phyloP scores from a whole-genome alignment of 2,797 vertebrate genomes.

The Urocyon cinereoargenteus region DNA sequence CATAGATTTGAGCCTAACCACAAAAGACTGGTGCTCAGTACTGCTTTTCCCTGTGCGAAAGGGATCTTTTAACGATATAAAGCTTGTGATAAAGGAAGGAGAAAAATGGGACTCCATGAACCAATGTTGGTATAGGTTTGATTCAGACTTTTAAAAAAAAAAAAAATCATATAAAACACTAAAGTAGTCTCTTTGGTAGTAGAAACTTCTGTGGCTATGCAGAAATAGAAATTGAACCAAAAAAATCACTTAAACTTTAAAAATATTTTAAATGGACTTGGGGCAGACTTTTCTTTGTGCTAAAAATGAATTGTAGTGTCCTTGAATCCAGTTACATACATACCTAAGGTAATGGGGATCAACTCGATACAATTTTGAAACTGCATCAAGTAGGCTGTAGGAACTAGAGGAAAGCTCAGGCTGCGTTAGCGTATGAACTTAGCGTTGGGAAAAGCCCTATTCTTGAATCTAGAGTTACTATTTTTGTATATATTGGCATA shows the following conservation, averaged over 20 bases:
- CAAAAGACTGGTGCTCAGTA: slow-evolving; percentile 74
- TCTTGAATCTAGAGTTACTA: slow-evolving; percentile 85
- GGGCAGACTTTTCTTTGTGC: slow-evolving; percentile 74
- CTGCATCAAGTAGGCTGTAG: slow-evolving; percentile 78
- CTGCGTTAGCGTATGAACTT: slow-evolving; percentile 83
- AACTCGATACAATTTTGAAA: slow-evolving; percentile 71
- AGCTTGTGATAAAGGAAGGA: slow-evolving; percentile 67
- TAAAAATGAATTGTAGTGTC: slow-evolving; percentile 72
- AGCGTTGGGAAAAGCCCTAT: slow-evolving; percentile 82
- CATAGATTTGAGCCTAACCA: slow-evolving; percentile 56
- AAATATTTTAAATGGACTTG: slow-evolving; percentile 80
- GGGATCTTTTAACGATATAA: slow-evolving; percentile 53
- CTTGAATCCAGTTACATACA: slow-evolving; percentile 67
- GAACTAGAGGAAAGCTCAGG: slow-evolving; percentile 79
- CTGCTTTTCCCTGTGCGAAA: slow-evolving; percentile 50
- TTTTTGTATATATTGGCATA: slow-evolving; percentile 87
- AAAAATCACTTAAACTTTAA: slow-evolving; percentile 81
- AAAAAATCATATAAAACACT: slow-evolving; percentile 84
- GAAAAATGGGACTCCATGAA: slow-evolving; percentile 71
- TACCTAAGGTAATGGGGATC: slow-evolving; percentile 63
- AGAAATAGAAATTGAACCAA: slow-evolving; percentile 84
- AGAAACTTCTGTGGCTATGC: slow-evolving; percentile 82
- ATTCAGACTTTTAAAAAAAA: slow-evolving; percentile 50
- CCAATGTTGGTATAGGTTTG: slow-evolving; percentile 65
- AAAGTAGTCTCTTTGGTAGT: slow-evolving; percentile 79